Evolutionary conservation across 1,140 invertebrate genomes (phyloP), one percentile per base, ranked within the genome.

Genomic region (Cydia strobilella): DNA sequence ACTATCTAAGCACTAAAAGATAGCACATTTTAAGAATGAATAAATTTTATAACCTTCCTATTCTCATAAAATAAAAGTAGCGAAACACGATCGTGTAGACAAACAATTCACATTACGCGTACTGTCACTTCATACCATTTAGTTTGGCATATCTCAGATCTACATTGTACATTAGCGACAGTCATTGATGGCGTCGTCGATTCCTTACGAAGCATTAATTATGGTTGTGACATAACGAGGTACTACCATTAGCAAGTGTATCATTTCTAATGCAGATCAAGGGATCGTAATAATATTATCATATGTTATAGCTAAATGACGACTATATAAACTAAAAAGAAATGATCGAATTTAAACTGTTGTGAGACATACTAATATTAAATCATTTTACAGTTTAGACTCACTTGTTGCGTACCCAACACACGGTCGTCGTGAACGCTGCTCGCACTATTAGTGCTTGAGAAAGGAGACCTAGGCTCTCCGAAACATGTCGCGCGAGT

Each of bases 131-230:
- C 48, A n/a, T 51, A 51, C 48, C 48, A 7, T 18, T n/a, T 51
- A 51, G 15, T 7, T 18, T n/a, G n/a, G 6, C 48, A n/a, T 51
- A 51, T n/a, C 15, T 51, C n/a, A n/a, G 48, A 45, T 51, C 48
- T 18, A 51, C 48, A 51, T 51, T 18, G 48, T 51, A 51, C 48
- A 18, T 51, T 51, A 51, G 15, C n/a, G 48, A 51, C 48, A 51
- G 48, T 51, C 48, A 18, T 51, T 51, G 48, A 51, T 51, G 48
- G 5, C 48, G 12, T 51, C n/a, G 48, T 51, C n/a, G 18, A 51
- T 51, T 48, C 45, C 48, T 6, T 51, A 51, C 48, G n/a, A 51
- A 51, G 48, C n/a, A 51, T 51, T 51, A 51, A 51, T 51, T 51
- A 18, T 18, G n/a, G n/a, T n/a, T 51, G 48, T 51, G 48, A 51